A percentile compares a stretch with the other conserved stretches of the same genome.
These are phyloP conservation scores for Ecliptopera silaceata DNA, from an alignment of 2,888 invertebrate genomes.

Conservation along the genomic window DNA sequence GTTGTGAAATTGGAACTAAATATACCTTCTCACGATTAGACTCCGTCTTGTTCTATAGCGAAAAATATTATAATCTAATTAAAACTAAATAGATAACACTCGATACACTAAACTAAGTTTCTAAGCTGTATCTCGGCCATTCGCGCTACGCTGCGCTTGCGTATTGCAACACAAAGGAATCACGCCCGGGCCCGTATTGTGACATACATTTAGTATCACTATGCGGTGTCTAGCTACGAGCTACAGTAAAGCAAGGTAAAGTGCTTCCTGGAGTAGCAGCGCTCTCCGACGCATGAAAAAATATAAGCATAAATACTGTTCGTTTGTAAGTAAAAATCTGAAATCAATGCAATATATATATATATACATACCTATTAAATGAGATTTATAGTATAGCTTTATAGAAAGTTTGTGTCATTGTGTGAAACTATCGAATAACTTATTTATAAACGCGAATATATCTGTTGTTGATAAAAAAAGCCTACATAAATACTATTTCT, in stretches of 20 bases:
- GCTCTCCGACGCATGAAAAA: constrained; percentile 83
- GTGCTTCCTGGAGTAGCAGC: constrained; percentile 94
- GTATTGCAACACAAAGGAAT: constrained; percentile 10
- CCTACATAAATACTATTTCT: too few species aligned
- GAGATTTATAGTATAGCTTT: constrained; percentile 19
- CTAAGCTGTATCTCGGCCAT: background rate
- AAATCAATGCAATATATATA: constrained; percentile 28
- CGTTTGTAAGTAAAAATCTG: constrained; percentile 26
- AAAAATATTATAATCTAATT: too few species aligned
- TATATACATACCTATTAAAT: constrained; percentile 29
- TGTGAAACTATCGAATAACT: constrained; percentile 28
- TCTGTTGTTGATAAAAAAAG: constrained; percentile 16
- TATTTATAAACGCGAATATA: constrained; percentile 27
- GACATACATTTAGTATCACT: background rate
- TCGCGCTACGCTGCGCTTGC: background rate
- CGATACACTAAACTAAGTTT: too few species aligned
- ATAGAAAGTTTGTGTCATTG: constrained; percentile 25
- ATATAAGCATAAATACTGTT: constrained; percentile 19
- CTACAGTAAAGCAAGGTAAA: constrained; percentile 78
- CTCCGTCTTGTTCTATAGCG: too few species aligned
- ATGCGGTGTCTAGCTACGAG: background rate
- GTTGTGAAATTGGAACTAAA: too few species aligned
- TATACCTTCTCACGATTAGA: too few species aligned
- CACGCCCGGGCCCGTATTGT: constrained; percentile 4
- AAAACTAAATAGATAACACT: too few species aligned